Evolutionary conservation across 2,113 vertebrate genomes (phyloP).

Genomic region (Formicarius rufipectus): DNA sequence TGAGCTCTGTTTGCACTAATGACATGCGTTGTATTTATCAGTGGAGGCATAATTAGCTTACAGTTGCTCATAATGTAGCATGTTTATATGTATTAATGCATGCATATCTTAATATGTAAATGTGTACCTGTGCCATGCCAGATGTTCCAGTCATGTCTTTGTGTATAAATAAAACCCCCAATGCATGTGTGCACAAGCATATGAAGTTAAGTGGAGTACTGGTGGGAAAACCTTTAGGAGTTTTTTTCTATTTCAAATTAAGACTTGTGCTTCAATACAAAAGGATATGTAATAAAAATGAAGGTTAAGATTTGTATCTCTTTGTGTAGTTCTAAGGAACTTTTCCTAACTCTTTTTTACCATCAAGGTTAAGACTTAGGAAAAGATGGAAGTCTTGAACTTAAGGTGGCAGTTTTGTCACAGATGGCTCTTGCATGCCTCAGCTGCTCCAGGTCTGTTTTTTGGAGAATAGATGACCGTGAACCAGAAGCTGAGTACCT

Average conservation of each 20-base stretch:
- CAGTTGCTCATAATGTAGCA: not conserved
- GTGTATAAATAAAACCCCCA: not conserved
- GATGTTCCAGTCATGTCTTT: not conserved
- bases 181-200: not conserved
- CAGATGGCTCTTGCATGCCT: not conserved
- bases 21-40: not conserved
- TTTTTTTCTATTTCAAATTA: not conserved
- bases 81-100: not conserved
- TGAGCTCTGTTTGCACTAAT: not conserved
- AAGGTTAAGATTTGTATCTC: not conserved
- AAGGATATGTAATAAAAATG: not conserved
- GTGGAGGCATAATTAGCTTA: not conserved
- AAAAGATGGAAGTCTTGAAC: not conserved
- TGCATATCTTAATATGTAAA: not conserved
- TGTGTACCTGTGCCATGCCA: not conserved
- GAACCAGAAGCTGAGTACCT: not conserved
- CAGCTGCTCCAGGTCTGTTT: not conserved
- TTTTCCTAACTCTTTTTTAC: not conserved
- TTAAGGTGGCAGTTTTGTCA: not conserved
- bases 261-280: not conserved
- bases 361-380: not conserved
- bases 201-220: not conserved
- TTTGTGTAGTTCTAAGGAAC: not conserved
- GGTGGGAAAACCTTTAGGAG: not conserved
- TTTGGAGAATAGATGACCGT: not conserved